phyloP scores from a whole-genome alignment of 2,888 invertebrate species.

The Drosophila heteroneura region DNA sequence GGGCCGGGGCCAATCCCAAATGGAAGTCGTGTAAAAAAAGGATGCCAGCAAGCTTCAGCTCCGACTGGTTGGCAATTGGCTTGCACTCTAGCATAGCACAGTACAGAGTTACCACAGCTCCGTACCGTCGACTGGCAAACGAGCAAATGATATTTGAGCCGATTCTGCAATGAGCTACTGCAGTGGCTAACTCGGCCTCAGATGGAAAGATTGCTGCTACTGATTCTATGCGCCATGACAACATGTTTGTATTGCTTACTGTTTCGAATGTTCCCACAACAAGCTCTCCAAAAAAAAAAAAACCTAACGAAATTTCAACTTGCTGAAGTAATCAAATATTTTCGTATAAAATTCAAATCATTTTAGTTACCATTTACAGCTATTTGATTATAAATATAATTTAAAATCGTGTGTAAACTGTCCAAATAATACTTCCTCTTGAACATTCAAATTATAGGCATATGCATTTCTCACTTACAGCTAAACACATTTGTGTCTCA shows the following conservation, averaged over 20 bases:
- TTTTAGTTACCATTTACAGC: background rate
- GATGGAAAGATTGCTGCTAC: constrained; percentile 47
- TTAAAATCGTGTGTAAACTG: background rate
- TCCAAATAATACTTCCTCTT: background rate
- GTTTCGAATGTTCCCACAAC: constrained; percentile 4
- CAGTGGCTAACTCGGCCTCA: constrained; percentile 48
- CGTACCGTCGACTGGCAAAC: constrained; percentile 22
- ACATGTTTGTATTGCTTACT: constrained; percentile 18
- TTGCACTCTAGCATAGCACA: constrained; percentile 40
- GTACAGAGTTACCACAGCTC: constrained; percentile 12
- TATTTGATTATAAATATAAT: background rate
- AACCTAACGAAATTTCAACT: constrained; percentile 17
- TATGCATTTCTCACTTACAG: background rate
- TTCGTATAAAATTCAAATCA: constrained; percentile 2
- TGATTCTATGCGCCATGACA: constrained; percentile 34
- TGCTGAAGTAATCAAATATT: background rate
- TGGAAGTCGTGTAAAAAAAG: constrained; percentile 58
- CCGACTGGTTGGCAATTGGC: constrained; percentile 58
- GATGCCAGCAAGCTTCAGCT: constrained; percentile 48
- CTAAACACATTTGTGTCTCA: background rate
- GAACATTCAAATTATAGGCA: background rate
- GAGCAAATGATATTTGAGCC: constrained; percentile 67
- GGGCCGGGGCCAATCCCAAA: constrained; percentile 78
- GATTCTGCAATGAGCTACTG: constrained; percentile 74
- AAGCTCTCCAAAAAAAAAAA: background rate